Percentiles rank a stretch among this genome's conserved stretches.
Conservation (phyloP, 2,113 vertebrate genomes). For the Notarius lentiginosus region DNA sequence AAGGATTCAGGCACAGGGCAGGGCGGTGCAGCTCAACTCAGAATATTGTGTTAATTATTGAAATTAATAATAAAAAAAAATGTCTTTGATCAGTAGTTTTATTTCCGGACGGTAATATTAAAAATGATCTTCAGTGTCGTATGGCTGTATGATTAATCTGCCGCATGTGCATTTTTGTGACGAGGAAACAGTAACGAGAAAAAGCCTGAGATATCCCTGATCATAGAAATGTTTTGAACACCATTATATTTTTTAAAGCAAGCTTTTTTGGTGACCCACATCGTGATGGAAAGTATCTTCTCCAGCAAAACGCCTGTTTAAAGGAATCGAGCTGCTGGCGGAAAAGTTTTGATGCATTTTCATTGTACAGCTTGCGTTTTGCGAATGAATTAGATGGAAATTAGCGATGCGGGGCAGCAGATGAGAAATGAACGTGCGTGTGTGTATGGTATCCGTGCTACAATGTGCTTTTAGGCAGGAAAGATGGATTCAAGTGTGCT, state of each 20-base stretch:
- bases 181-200: background rate
- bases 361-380: background rate
- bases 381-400: background rate
- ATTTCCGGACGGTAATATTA: background rate
- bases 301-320: background rate
- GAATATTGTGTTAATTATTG: background rate
- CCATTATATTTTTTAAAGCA: background rate
- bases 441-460: constrained; percentile 18
- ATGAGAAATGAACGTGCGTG: background rate
- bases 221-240: background rate
- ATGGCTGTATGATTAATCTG: background rate
- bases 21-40: background rate
- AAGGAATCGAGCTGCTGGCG: background rate
- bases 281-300: background rate
- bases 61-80: background rate
- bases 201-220: background rate
- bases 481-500: constrained; percentile 44
- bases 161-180: background rate
- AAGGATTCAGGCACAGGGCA: background rate
- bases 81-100: too few relatives aligned
- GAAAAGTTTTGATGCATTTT: background rate
- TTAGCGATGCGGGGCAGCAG: background rate
- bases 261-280: background rate
- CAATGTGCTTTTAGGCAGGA: constrained; percentile 47
- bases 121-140: background rate